Evolutionary conservation across 2,797 vertebrate species (phyloP).

Genomic region (Onychomys leucogaster): DNA sequence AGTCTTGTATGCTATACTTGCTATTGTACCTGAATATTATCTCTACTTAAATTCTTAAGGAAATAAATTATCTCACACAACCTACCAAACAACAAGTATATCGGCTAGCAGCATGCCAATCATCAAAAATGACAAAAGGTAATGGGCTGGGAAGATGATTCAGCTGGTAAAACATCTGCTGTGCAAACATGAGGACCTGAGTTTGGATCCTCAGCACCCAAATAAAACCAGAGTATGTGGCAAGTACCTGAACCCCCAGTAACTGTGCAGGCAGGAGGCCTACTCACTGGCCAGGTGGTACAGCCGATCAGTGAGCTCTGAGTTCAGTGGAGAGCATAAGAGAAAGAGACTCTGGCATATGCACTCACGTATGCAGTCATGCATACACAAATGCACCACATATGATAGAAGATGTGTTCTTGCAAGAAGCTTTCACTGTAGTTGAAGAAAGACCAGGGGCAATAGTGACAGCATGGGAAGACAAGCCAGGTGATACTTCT

Average conservation of each 20-base stretch:
- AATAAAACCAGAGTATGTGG: background rate
- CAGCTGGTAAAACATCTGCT: background rate
- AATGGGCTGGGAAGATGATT: background rate
- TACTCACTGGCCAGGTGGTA: background rate
- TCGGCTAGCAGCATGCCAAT: background rate
- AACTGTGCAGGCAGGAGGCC: background rate
- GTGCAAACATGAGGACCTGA: background rate
- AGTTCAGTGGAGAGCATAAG: background rate
- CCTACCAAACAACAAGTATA: background rate
- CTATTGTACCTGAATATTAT: background rate
- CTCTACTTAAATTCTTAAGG: conserved; percentile 13
- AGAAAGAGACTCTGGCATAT: too few relatives aligned
- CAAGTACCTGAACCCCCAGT: background rate
- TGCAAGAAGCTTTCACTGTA: background rate
- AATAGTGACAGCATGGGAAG: accelerated
- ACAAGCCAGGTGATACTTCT: background rate
- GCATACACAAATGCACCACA: too few relatives aligned
- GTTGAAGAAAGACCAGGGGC: background rate
- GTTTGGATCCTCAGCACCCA: background rate
- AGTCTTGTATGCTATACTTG: background rate
- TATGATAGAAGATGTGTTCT: background rate
- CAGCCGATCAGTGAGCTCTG: background rate
- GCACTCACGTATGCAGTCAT: background rate
- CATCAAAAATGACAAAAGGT: background rate
- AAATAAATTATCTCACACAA: background rate